Conservation (phyloP, 2,113 vertebrate genomes). For the Pygoscelis adeliae region DNA sequence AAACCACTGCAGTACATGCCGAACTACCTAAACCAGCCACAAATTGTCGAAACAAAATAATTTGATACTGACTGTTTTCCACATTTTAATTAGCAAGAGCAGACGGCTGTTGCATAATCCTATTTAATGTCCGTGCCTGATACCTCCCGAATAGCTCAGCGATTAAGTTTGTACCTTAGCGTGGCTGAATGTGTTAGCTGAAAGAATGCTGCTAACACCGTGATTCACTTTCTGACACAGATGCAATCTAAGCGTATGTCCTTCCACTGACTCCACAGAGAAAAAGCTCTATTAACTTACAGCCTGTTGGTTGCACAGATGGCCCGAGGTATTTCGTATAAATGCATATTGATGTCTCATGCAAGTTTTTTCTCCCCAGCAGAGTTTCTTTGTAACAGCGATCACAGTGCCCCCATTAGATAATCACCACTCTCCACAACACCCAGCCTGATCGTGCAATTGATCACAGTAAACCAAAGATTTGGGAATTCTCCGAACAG, state of each 20-base stretch:
- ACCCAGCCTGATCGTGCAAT: neutral
- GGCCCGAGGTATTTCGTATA: neutral
- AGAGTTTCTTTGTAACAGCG: conserved; percentile 21
- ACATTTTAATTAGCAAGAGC: conserved; percentile 49
- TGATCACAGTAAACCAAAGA: conserved; percentile 14
- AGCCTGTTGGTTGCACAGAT: neutral
- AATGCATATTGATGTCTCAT: neutral
- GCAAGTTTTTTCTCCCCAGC: neutral
- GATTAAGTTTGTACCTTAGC: conserved; percentile 25
- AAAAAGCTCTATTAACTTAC: conserved; percentile 2
- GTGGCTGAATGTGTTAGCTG: neutral
- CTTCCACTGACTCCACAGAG: neutral
- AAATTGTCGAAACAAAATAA: conserved; percentile 20
- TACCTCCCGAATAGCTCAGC: neutral
- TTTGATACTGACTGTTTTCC: conserved; percentile 32
- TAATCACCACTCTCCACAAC: neutral
- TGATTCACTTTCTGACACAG: neutral
- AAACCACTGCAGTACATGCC: neutral
- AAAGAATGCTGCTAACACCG: neutral
- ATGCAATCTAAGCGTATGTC: neutral
- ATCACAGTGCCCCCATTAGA: neutral
- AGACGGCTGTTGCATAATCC: conserved; percentile 24
- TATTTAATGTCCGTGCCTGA: conserved; percentile 28
- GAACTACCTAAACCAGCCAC: neutral
- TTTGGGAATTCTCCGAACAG: neutral